Evolutionary conservation across 1,140 invertebrate species (phyloP).

Genomic region (roundworm (Caenorhabditis elegans)): WBcel235 BX284605.5:5195001-5195500

Average conservation of each 20-base stretch:
- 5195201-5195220: too few species aligned
- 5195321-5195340: not conserved
- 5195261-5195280: not conserved
- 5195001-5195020: not conserved
- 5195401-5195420: not conserved
- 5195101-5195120: not conserved
- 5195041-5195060: not conserved
- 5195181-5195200: not conserved
- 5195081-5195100: not conserved
- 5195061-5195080: constrained; percentile 15
- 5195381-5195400: constrained; percentile 5
- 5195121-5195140: too few species aligned
- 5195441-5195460: not conserved
- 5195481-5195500: too few species aligned
- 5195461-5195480: too few species aligned
- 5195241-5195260: too few species aligned
- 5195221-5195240: too few species aligned
- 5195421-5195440: not conserved
- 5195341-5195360: not conserved
- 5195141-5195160: not conserved
- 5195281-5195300: not conserved
- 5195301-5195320: not conserved
- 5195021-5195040: constrained; percentile 9
- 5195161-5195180: not conserved
- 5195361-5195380: not conserved